These are phyloP conservation scores for Helicoverpa zea DNA, from an alignment of 1,140 invertebrate genomes.

Conservation along the genomic window DNA sequence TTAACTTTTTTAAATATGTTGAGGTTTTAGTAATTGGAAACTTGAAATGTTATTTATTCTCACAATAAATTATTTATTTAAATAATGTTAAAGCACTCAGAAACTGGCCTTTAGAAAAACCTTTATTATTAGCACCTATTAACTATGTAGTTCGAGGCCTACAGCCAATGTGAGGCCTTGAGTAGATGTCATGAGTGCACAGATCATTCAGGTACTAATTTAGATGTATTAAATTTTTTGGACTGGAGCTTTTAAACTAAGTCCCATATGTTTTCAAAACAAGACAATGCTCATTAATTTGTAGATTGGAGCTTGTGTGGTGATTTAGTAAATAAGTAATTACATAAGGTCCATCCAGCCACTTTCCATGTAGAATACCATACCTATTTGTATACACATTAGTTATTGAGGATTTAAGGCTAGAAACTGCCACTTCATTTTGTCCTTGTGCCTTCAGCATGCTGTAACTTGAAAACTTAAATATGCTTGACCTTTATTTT, in stretches of 20 bases:
- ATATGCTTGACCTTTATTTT: not conserved
- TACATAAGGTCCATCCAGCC: slow-evolving; percentile 6
- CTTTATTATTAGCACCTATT: slow-evolving; percentile 2
- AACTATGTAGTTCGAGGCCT: slow-evolving; percentile 33
- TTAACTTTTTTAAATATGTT: not conserved
- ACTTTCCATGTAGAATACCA: slow-evolving; percentile 12
- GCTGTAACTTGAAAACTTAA: not conserved
- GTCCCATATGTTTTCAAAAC: slow-evolving; percentile 23
- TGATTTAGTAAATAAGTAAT: slow-evolving; percentile 29
- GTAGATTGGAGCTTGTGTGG: slow-evolving; percentile 13
- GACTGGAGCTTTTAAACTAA: slow-evolving; percentile 6
- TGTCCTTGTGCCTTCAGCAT: slow-evolving; percentile 5
- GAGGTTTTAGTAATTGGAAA: not conserved
- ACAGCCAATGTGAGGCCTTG: slow-evolving; percentile 15
- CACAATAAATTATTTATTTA: slow-evolving; percentile 15
- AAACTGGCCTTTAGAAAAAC: not conserved
- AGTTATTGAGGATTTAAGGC: slow-evolving; percentile 20
- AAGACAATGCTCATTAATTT: slow-evolving; percentile 26
- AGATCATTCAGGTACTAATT: slow-evolving; percentile 37
- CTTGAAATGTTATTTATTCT: slow-evolving; percentile 23
- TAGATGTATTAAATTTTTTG: slow-evolving; percentile 16
- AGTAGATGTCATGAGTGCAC: not conserved
- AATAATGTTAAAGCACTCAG: slow-evolving; percentile 2
- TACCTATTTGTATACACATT: not conserved
- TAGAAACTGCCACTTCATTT: slow-evolving; percentile 4